phyloP scores from a whole-genome alignment of 1,140 invertebrate species.

The Vanessa tameamea region DNA sequence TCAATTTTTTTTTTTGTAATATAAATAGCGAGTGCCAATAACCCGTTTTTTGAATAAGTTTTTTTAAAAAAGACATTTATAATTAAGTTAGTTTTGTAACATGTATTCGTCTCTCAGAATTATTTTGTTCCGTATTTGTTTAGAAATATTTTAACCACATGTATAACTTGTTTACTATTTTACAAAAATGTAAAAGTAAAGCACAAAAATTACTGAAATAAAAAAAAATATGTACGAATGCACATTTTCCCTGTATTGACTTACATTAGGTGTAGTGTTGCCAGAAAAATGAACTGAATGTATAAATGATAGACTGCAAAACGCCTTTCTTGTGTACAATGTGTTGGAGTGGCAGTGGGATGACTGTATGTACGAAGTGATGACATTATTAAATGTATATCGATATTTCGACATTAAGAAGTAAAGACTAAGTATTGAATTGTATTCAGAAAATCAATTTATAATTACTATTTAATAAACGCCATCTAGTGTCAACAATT shows the following conservation, averaged over 20 bases:
- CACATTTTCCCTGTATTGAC: not conserved
- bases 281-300: slow-evolving; percentile 17
- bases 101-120: not conserved
- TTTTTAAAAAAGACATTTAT: slow-evolving; percentile 21
- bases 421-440: not conserved
- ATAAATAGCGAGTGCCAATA: slow-evolving; percentile 15
- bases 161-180: too few relatives aligned
- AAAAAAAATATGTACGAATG: not conserved
- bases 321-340: slow-evolving; percentile 27
- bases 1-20: not conserved
- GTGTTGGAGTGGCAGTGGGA: slow-evolving; percentile 9
- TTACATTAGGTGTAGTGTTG: slow-evolving; percentile 4
- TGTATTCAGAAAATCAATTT: slow-evolving; percentile 4
- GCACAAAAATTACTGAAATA: not conserved
- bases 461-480: not conserved
- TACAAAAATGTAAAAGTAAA: not conserved
- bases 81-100: slow-evolving; percentile 5
- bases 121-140: too few relatives aligned
- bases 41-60: not conserved
- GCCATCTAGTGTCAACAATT: not conserved
- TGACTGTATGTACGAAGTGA: slow-evolving; percentile 7
- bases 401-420: not conserved
- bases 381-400: not conserved
- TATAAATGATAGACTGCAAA: slow-evolving; percentile 28
- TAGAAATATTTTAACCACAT: too few relatives aligned